Evolutionary conservation across 1,140 invertebrate species (phyloP), one percentile per base, ranked within the genome.

Genomic region (Acromyrmex echinatior): DNA sequence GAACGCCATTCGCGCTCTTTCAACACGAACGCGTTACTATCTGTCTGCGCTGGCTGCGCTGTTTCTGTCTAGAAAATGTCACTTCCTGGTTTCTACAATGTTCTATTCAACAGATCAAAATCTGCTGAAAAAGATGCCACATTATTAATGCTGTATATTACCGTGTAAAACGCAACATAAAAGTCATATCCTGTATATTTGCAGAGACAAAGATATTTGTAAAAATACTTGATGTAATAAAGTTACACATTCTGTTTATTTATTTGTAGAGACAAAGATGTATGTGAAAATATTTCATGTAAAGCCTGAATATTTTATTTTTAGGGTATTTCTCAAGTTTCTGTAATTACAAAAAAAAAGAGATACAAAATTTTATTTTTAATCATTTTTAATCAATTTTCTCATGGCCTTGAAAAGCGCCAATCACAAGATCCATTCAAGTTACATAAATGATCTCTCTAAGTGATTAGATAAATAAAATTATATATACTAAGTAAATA

Each of bases 31-130:
- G 21, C 9, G 58, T 45, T 65, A 78, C 18, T 21, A 39, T 60
- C n/a, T 31, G 25, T 63, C 31, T 6, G 10, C 31, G 16, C 21
- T 51, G n/a, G 7, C 56, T 10, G 9, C 7, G 7, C 18, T 18
- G 3, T 21, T 5, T 56, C 71, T 31, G 10, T 56, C 28, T 12
- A 25, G n/a, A 70, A 56, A 81, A 81, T 39, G 49, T 70, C 31
- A 71, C 53, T 81, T 81, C 79, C 79, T 71, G 18, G 35, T 81
- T 81, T 81, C 79, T 79, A 79, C 25, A 21, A 39, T 39, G 35
- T 39, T 66, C 10, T 56, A 68, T 12, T 45, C 63, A 35, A 4
- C 12, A 45, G 1, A 45, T 80, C 18, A 25, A 35, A 63, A 63
- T 63, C 3, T 31, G 5, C 14, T 49, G 45, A 35, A 35, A 45